Evolutionary conservation across 53 echinoderm and acorn worm species (phyloP).

Genomic region (Paracentrotus lividus): DNA sequence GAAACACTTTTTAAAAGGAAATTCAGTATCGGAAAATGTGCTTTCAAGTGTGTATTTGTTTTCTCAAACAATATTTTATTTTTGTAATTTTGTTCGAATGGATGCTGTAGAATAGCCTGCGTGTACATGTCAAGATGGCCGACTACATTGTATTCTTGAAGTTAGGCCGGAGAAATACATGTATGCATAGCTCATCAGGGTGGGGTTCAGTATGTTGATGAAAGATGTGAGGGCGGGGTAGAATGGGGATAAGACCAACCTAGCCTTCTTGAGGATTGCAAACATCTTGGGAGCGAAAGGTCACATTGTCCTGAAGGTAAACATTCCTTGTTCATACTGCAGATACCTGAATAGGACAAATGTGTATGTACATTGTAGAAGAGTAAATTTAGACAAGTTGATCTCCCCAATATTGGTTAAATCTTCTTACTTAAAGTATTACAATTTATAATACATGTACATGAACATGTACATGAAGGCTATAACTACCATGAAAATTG

Average conservation of each 20-base stretch:
- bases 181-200: not conserved
- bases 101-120: not conserved
- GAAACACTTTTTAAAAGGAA: not conserved
- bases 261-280: conserved; percentile 18
- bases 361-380: too few species aligned
- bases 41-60: not conserved
- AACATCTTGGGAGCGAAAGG: conserved; percentile 30
- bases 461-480: too few species aligned
- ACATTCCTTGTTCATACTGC: not conserved
- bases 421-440: too few species aligned
- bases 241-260: conserved; percentile 20
- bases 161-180: conserved; percentile 8
- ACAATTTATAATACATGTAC: too few species aligned
- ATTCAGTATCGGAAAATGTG: not conserved
- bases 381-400: too few species aligned
- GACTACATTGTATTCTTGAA: not conserved
- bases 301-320: conserved; percentile 17
- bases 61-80: too few species aligned
- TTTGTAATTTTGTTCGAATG: too few species aligned
- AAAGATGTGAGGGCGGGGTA: not conserved
- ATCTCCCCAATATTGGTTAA: too few species aligned
- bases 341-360: too few species aligned
- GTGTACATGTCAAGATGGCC: not conserved
- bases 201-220: not conserved
- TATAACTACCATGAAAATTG: too few species aligned